A percentile compares a stretch with the other conserved stretches of the same genome.
These are phyloP conservation scores for Anguilla pacifica DNA, from an alignment of 2,797 vertebrate species.

Conservation along the genomic window DNA sequence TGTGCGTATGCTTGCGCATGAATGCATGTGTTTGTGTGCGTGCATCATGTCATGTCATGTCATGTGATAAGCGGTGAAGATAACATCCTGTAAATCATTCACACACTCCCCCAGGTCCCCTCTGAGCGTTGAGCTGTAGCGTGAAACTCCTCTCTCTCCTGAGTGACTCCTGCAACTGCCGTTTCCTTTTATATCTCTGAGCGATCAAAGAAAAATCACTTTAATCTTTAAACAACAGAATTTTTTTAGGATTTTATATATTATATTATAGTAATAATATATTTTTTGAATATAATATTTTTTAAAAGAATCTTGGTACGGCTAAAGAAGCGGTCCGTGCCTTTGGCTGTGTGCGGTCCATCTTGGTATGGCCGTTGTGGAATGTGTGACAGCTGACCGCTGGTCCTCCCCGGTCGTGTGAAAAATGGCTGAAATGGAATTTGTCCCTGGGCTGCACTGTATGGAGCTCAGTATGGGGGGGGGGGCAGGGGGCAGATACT, in stretches of 20 bases:
- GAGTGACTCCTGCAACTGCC: neutral
- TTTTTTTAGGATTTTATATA: too few relatives aligned
- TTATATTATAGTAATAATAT: too few relatives aligned
- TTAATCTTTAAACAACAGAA: neutral
- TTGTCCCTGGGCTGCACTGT: neutral
- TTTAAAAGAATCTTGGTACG: too few relatives aligned
- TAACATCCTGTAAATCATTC: neutral
- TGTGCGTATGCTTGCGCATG: neutral
- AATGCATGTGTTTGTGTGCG: neutral
- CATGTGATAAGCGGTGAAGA: neutral
- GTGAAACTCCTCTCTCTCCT: neutral
- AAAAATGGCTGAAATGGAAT: slow-evolving; percentile 4
- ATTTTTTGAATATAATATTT: too few relatives aligned
- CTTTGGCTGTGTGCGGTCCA: neutral
- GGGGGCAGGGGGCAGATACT: neutral
- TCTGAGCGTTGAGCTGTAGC: neutral
- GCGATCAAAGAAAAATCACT: neutral
- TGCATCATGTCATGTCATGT: neutral
- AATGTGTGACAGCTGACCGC: neutral
- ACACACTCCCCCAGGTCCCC: neutral
- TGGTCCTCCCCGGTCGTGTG: neutral
- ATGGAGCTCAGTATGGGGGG: neutral
- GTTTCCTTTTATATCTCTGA: neutral
- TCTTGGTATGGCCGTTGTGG: neutral
- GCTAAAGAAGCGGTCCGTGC: too few relatives aligned